Evolutionary conservation across 2,888 invertebrate genomes (phyloP).

Genomic region (Nemoura dubitans): DNA sequence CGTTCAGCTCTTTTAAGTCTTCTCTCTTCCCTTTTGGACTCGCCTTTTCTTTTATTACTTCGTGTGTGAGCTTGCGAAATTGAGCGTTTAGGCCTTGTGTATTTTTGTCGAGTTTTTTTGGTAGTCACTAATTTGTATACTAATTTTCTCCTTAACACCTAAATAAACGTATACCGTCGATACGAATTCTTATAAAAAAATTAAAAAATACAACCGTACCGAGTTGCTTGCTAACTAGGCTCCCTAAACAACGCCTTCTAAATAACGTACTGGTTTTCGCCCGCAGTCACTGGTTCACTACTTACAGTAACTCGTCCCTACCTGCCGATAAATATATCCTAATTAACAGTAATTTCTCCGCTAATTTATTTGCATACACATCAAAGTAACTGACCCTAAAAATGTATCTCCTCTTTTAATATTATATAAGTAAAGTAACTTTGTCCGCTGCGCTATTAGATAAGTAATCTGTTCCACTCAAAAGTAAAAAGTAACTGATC

Average conservation of each 20-base stretch:
- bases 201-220: not conserved
- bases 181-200: not conserved
- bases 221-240: not conserved
- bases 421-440: not conserved
- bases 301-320: not conserved
- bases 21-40: not conserved
- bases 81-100: conserved; percentile 2
- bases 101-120: not conserved
- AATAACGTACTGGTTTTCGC: not conserved
- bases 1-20: not conserved
- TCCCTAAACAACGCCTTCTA: not conserved
- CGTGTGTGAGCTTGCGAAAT: not conserved
- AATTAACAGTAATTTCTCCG: not conserved
- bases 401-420: not conserved
- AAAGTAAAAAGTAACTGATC: not conserved
- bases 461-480: not conserved
- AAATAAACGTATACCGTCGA: not conserved
- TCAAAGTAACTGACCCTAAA: not conserved
- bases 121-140: not conserved
- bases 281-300: not conserved
- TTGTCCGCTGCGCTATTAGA: not conserved
- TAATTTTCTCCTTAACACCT: not conserved
- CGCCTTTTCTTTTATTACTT: not conserved
- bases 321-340: not conserved
- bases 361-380: not conserved